A percentile compares a stretch with the other conserved stretches of the same genome.
phyloP scores from a whole-genome alignment of 2,888 invertebrate species.

The Oscheius sp. region DNA sequence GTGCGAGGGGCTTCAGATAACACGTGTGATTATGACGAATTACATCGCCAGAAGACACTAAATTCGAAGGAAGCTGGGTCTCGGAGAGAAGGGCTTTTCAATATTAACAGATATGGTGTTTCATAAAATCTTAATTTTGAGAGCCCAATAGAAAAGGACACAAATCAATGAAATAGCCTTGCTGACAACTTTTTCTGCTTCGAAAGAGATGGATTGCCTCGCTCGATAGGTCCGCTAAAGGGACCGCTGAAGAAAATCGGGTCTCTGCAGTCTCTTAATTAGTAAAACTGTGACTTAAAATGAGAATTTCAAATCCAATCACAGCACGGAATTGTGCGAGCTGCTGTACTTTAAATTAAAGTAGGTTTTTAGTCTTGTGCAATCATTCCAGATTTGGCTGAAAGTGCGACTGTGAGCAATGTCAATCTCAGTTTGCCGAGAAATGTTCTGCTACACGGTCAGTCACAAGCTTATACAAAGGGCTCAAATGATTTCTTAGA shows the following conservation, averaged over 20 bases:
- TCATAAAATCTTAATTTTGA: background rate
- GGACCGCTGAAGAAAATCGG: background rate
- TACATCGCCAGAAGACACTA: background rate
- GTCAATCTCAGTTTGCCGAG: too few relatives aligned
- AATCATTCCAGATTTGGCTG: too few relatives aligned
- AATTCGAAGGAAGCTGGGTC: background rate
- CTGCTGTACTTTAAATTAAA: too few relatives aligned
- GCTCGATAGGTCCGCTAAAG: background rate
- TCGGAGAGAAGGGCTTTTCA: background rate
- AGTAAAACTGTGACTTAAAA: too few relatives aligned
- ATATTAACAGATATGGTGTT: background rate
- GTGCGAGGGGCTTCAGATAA: conserved; percentile 20
- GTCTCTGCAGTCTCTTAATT: too few relatives aligned
- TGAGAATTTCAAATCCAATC: too few relatives aligned
- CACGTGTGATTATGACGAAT: conserved; percentile 36
- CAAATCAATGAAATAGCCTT: conserved; percentile 22
- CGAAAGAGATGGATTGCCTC: conserved; percentile 18
- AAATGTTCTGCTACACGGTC: too few relatives aligned
- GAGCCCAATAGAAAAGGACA: background rate
- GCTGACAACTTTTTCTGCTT: conserved; percentile 17
- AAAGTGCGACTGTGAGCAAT: too few relatives aligned
- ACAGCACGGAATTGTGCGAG: too few relatives aligned
- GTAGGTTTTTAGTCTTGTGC: too few relatives aligned
- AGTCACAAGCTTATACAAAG: too few relatives aligned
- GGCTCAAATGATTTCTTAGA: too few relatives aligned